Evolutionary conservation across 2,113 vertebrate species (phyloP).

Genomic region (Oophaga pumilio): DNA sequence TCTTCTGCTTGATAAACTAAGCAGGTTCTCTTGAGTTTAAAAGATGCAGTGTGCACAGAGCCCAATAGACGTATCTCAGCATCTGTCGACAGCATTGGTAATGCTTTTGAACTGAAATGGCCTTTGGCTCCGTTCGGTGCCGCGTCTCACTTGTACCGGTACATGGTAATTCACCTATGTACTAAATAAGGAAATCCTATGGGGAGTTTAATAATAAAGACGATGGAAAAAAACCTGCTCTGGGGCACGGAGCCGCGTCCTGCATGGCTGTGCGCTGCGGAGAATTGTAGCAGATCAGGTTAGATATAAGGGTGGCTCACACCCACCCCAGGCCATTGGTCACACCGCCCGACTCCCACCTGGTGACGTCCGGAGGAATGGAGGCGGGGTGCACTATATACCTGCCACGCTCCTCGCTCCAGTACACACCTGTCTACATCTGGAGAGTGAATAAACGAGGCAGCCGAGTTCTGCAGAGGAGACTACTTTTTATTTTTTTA

Average conservation of each 20-base stretch:
- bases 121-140: too few relatives aligned
- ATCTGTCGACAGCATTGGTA: too few relatives aligned
- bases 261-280: constrained; percentile 1
- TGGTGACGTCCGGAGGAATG: constrained; percentile 14
- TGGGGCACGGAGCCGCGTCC: not conserved
- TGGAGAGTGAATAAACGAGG: not conserved
- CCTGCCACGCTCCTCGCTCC: constrained; percentile 2
- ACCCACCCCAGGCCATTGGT: constrained; percentile 24
- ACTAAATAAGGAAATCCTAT: not conserved
- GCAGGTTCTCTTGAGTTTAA: too few relatives aligned
- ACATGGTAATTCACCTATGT: not conserved
- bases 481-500: not conserved
- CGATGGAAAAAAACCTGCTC: not conserved
- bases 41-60: too few relatives aligned
- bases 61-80: too few relatives aligned
- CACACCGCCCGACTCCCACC: not conserved
- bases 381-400: not conserved
- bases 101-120: too few relatives aligned
- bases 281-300: constrained; percentile 47
- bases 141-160: not conserved
- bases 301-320: constrained; percentile 18
- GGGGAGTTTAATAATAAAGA: not conserved
- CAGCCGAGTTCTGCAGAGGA: not conserved
- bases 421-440: constrained; percentile 44
- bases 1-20: too few relatives aligned